Evolutionary conservation across 2,113 vertebrate species (phyloP), one percentile per base, ranked within the genome.

Genomic region (Aspidoscelis tigris): DNA sequence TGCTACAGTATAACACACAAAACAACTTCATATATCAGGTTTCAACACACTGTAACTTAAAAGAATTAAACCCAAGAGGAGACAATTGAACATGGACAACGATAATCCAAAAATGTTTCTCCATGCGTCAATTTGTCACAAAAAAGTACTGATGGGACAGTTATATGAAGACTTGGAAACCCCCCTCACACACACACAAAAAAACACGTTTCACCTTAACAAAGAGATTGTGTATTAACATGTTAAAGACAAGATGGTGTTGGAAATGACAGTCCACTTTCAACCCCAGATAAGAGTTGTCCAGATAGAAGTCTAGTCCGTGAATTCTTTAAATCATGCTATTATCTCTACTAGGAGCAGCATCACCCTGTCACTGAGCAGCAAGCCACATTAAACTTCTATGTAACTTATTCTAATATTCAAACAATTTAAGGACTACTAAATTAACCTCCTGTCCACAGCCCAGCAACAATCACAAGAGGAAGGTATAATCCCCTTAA

Each of bases 391-490:
- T 2, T 64, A 39, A 7, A 26, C 5, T 47, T 80, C 33, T 47
- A 21, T 8, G 14, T 70, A 14, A 53, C 12, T 18, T 43, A 3
- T 55, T 47, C 16, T 20, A 44, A 24, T 12, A 72, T 43, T 26
- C 69, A 26, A 61, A 70, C 26, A 80, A 47, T 44, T 33, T 53
- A 26, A 22, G 65, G 64, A 61, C 22, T 47, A 72, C 33, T 41
- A 61, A 61, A 12, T 79, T n/a, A 81, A 7, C 22, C 65, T 47
- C 58, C 18, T 12, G 83, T 61, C 10, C 76, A 72, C n/a, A 77
- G 58, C 81, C 5, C 83, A 72, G 76, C 24, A 76, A 69, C 26
- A 78, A 9, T 24, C 41, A 88, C 43, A 47, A 87, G 44, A 82
- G 88, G 74, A 7, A 7, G 87, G 73, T 53, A 58, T 8, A 86